These are phyloP conservation scores for Cybosia mesomella DNA, from an alignment of 2,888 invertebrate species.

Conservation along the genomic window DNA sequence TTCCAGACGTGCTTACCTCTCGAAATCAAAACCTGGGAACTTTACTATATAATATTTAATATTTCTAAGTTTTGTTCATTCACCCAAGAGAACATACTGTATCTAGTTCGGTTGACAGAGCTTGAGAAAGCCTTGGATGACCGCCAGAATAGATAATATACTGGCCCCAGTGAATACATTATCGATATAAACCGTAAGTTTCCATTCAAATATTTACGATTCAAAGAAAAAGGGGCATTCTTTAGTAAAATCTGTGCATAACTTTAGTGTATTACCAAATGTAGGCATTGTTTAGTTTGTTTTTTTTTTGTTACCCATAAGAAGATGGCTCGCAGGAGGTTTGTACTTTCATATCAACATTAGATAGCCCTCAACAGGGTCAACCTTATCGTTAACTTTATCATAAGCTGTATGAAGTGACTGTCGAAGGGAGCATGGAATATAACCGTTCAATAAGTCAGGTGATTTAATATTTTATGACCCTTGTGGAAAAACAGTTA, in stretches of 20 bases:
- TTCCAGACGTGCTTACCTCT: too few relatives aligned
- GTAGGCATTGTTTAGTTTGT: neutral
- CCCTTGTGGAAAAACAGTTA: too few relatives aligned
- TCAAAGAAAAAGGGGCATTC: slow-evolving; percentile 19
- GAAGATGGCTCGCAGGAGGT: neutral
- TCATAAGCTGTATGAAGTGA: too few relatives aligned
- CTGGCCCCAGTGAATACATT: slow-evolving; percentile 60
- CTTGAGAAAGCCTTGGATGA: slow-evolving; percentile 58
- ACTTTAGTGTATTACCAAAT: slow-evolving; percentile 26
- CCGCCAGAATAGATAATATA: slow-evolving; percentile 46
- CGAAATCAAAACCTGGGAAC: too few relatives aligned
- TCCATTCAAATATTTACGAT: slow-evolving; percentile 32
- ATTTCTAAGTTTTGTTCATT: neutral
- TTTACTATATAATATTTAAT: too few relatives aligned
- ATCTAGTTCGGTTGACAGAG: slow-evolving; percentile 43
- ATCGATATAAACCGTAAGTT: slow-evolving; percentile 45
- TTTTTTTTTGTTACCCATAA: neutral
- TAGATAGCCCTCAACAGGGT: neutral
- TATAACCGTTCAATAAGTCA: too few relatives aligned
- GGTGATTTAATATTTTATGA: too few relatives aligned
- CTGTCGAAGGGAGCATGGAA: too few relatives aligned
- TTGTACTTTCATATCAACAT: neutral
- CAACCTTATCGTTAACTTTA: too few relatives aligned
- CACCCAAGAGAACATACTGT: neutral
- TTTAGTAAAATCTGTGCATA: slow-evolving; percentile 34